Evolutionary conservation across 2,888 invertebrate species (phyloP).

Genomic region (Dolichopus griseipennis): DNA sequence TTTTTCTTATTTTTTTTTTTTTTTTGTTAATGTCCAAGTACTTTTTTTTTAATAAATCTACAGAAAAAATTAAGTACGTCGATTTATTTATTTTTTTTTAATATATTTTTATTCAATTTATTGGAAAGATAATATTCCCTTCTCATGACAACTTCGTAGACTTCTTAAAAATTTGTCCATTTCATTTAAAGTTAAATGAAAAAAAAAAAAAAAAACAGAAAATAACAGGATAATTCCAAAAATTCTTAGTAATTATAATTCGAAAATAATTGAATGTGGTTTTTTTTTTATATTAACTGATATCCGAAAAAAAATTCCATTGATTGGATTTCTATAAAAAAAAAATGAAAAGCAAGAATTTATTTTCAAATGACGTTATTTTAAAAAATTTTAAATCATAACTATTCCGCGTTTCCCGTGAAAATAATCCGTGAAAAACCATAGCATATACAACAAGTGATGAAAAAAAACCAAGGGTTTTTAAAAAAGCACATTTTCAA

Average conservation of each 20-base stretch:
- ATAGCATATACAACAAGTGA: too few species aligned
- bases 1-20: neutral
- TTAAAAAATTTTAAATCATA: too few species aligned
- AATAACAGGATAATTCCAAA: neutral
- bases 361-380: too few species aligned
- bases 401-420: too few species aligned
- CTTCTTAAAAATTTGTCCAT: neutral
- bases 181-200: neutral
- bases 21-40: neutral
- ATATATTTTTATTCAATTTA: neutral
- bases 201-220: neutral
- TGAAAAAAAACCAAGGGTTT: too few species aligned
- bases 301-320: too few species aligned
- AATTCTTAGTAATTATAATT: neutral
- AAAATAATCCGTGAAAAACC: too few species aligned
- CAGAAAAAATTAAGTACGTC: neutral
- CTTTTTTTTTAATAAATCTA: too few species aligned
- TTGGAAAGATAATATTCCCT: too few species aligned
- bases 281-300: neutral
- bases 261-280: slow-evolving; percentile 6
- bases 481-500: too few species aligned
- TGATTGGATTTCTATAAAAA: neutral
- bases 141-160: neutral
- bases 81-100: neutral
- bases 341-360: neutral